Conservation (phyloP, 2,113 vertebrate genomes). For the Sceloporus tristichus region DNA sequence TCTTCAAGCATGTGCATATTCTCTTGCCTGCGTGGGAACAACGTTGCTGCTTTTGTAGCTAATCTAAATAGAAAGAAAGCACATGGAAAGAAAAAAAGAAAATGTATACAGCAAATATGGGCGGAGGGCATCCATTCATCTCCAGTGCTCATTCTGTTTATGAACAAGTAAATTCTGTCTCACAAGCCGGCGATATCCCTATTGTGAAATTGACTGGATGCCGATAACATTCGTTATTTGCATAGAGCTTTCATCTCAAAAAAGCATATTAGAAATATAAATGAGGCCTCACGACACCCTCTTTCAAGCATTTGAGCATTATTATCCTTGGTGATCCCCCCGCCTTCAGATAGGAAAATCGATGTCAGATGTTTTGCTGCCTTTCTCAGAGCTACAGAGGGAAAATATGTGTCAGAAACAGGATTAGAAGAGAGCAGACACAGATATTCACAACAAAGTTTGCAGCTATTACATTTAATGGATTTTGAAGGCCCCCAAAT, state of each 20-base stretch:
- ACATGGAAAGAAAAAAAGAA: not conserved
- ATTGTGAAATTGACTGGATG: conserved; percentile 55
- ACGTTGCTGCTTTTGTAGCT: conserved; percentile 4
- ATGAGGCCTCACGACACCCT: conserved; percentile 33
- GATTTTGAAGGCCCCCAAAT: not conserved
- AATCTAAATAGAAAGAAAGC: conserved; percentile 36
- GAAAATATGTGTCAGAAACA: not conserved
- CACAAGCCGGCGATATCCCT: conserved; percentile 26
- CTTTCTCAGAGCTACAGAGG: conserved; percentile 40
- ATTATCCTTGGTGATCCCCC: conserved; percentile 26
- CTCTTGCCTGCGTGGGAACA: not conserved
- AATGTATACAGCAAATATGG: conserved; percentile 24
- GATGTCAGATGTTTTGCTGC: conserved; percentile 21
- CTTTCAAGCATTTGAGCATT: conserved; percentile 55
- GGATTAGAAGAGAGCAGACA: not conserved
- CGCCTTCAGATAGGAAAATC: not conserved
- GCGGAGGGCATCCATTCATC: conserved; percentile 33
- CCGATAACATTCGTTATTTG: conserved; percentile 59
- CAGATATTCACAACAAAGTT: conserved; percentile 11
- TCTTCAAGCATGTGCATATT: not conserved
- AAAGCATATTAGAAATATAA: conserved; percentile 53
- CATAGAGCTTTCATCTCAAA: conserved; percentile 55
- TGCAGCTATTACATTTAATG: conserved; percentile 2
- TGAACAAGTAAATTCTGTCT: conserved; percentile 57
- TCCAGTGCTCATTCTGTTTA: conserved; percentile 39